Base-by-base conservation (phyloP, 2,888 invertebrate genomes). In the Lasioglossum lativentre region DNA sequence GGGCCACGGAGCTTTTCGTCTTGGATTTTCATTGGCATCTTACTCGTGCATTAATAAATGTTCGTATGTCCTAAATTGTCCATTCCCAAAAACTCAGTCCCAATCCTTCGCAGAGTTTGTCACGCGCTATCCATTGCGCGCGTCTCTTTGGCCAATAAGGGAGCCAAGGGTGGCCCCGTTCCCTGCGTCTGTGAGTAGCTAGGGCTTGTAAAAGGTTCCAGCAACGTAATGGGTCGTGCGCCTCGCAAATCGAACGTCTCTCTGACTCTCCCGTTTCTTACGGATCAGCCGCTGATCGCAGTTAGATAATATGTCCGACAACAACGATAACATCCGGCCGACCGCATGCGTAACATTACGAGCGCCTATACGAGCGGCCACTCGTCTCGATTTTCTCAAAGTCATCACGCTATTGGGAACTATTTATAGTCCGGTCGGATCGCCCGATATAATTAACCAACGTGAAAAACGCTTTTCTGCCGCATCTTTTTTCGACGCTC, bases 181-280 rank as follows among this genome's bases (percentile, higher is more conserved):
- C 6, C 19, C 19, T 6, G 47, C 6, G 2, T 47, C 5, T 19
- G 47, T 19, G 19, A 47, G 19, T 19, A 47, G 19, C 19, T 47
- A 47, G 47, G 5, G 6, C 19, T 6, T 47, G 47, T 19, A 8
- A 52, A 23, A 23, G 8, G n/a, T n/a, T n/a, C n/a, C n/a, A 23
- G n/a, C 4, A 56, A 56, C n/a, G 56, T 4, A 12, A n/a, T n/a
- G n/a, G 56, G 56, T n/a, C 56, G n/a, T n/a, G 56, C 10, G 56
- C 12, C 4, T 52, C 52, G 3, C 52, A 10, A n/a, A 52, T 52
- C 52, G 27, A 59, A 27, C 27, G 5, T 14, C 16, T 59, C 56
- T 56, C 52, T 1, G n/a, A 23, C 81, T 84, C 88, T 89, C 90
- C 84, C 88, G 74, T 85, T 88, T 86, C 66, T 19, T 63, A 84